Evolutionary conservation across 2,888 invertebrate species (phyloP), one percentile per base, ranked within the genome.

Genomic region (Ochlodes sylvanus): DNA sequence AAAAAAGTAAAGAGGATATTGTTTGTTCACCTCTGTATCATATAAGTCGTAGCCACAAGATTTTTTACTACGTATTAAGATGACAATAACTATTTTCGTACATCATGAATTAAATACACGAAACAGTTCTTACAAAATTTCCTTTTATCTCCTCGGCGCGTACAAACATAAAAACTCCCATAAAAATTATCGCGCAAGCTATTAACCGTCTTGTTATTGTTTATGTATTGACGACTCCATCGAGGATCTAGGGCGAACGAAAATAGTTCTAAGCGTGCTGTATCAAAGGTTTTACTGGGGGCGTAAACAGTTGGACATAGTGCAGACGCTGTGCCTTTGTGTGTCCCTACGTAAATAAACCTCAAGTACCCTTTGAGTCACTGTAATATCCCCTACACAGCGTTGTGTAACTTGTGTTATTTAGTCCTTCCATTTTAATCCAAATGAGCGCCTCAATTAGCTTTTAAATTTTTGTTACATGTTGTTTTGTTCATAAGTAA

Each of bases 261-360:
- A 79, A 79, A 79, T 78, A 80, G 78, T 73, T 72, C 71, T 79
- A 71, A 77, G 76, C 79, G 81, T 79, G 81, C 75, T 82, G 79
- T 85, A 82, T 80, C 82, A 86, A 85, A 85, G 82, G 76, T 75
- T 75, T 61, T 27, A 58, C 27, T 27, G 27, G 85, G 79, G 77
- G 5, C 85, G 90, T 88, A 92, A 92, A 92, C 92, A 76, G 82
- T 73, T 71, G 76, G 92, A 92, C 84, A 90, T 82, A 88, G 88
- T 90, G 83, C 92, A 92, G 92, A 92, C 87, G 87, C 79, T 74
- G 73, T 78, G 81, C 78, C 84, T 89, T 89, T 91, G 92, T 91
- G 88, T 86, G 76, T 76, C 73, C 71, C 78, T 79, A 82, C 82
- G 84, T 86, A 89, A 90, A 89, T 88, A 89, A 85, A 85, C 77